A percentile compares a stretch with the other conserved stretches of the same genome.
Conservation (phyloP, 2,888 invertebrate genomes). For the Acleris sparsana region DNA sequence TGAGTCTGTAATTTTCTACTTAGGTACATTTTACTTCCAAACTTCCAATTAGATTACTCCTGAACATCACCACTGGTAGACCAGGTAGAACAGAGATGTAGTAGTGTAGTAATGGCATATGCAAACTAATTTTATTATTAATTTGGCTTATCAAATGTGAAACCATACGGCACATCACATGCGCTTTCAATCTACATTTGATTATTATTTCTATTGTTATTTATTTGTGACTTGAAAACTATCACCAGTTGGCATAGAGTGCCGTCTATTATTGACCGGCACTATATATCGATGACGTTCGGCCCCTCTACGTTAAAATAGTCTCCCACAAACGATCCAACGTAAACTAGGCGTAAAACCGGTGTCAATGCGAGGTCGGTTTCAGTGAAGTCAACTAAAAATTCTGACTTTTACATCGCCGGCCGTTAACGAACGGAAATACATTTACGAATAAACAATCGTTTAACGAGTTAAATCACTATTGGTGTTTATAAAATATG, state of each 20-base stretch:
- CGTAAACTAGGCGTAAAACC: conserved; percentile 28
- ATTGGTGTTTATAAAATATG: conserved; percentile 19
- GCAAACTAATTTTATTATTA: no score
- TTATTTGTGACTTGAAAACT: conserved; percentile 1
- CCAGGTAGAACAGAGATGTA: no score
- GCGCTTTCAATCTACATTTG: no score
- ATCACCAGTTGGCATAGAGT: conserved; percentile 17
- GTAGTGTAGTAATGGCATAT: no score
- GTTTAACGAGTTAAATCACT: conserved; percentile 29
- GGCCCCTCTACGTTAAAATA: conserved; percentile 37
- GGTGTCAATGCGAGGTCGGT: conserved; percentile 31
- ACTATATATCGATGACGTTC: conserved; percentile 37
- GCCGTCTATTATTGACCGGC: conserved; percentile 36
- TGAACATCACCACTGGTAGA: no score
- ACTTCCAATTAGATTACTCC: no score
- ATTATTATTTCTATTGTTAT: no score
- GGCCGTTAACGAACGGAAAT: conserved; percentile 34
- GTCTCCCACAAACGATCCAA: conserved; percentile 25
- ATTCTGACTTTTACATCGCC: conserved; percentile 30
- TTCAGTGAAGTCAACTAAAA: conserved; percentile 32
- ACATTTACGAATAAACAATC: conserved; percentile 35
- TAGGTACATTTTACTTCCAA: no score
- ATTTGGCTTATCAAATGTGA: no score
- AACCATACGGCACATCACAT: no score
- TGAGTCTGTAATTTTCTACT: no score